Conservation (phyloP, 2,888 invertebrate genomes). For the Fragum whitleyi region DNA sequence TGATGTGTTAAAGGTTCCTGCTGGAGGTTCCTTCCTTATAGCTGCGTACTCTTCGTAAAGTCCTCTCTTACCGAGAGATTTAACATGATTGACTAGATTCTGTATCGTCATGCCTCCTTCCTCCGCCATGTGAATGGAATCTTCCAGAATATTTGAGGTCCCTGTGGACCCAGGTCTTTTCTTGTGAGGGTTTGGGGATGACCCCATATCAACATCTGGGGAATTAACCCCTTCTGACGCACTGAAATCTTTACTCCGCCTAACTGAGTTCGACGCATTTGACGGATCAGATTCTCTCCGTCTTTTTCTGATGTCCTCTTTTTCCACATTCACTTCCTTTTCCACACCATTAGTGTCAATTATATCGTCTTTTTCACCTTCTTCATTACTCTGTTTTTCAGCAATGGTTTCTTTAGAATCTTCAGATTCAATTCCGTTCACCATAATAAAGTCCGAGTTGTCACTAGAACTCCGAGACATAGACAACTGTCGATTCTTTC, state of each 20-base stretch:
- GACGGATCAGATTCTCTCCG: slow-evolving; percentile 63
- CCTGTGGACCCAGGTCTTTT: slow-evolving; percentile 74
- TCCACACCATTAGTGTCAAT: slow-evolving; percentile 68
- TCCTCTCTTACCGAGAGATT: slow-evolving; percentile 92
- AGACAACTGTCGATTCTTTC: slow-evolving; percentile 54
- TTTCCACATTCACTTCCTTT: slow-evolving; percentile 74
- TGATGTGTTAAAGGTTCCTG: slow-evolving; percentile 95
- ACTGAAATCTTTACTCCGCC: slow-evolving; percentile 28
- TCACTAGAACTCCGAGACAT: slow-evolving; percentile 74
- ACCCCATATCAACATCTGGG: slow-evolving; percentile 41
- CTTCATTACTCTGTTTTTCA: slow-evolving; percentile 89
- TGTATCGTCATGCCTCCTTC: slow-evolving; percentile 87
- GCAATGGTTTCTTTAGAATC: slow-evolving; percentile 81
- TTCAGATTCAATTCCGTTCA: slow-evolving; percentile 81
- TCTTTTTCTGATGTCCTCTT: slow-evolving; percentile 66
- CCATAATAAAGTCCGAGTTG: slow-evolving; percentile 69
- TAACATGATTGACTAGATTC: slow-evolving; percentile 92
- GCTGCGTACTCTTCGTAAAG: slow-evolving; percentile 95
- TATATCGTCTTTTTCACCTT: slow-evolving; percentile 83
- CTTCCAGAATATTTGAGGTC: slow-evolving; percentile 75
- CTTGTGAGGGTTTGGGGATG: slow-evolving; percentile 72
- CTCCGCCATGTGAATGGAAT: slow-evolving; percentile 81
- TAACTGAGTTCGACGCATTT: slow-evolving; percentile 19
- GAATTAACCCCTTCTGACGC: slow-evolving; percentile 34
- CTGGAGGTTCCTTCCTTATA: slow-evolving; percentile 93